Evolutionary conservation across 2,888 invertebrate genomes (phyloP).

Genomic region (Apocheima hispidaria): DNA sequence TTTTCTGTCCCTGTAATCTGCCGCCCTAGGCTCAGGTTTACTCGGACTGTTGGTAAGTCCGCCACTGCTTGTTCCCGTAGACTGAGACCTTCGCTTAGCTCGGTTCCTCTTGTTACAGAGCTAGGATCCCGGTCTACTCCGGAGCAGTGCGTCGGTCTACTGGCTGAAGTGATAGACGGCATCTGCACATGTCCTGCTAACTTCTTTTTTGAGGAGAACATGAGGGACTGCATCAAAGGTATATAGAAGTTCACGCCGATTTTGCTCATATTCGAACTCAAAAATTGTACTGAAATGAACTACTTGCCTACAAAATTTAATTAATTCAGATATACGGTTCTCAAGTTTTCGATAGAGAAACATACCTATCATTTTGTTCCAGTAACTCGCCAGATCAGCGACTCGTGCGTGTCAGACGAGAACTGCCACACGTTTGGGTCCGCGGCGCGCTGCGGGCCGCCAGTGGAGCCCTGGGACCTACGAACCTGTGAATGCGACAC

Average conservation of each 20-base stretch:
- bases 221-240: slow-evolving; percentile 78
- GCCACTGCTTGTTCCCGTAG: too few relatives aligned
- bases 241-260: not conserved
- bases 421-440: slow-evolving; percentile 75
- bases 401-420: slow-evolving; percentile 64
- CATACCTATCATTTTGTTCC: slow-evolving; percentile 20
- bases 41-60: too few relatives aligned
- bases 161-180: slow-evolving; percentile 62
- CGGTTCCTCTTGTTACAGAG: slow-evolving; percentile 54
- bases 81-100: too few relatives aligned
- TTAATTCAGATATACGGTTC: too few relatives aligned
- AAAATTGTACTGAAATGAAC: too few relatives aligned
- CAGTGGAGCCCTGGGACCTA: slow-evolving; percentile 55
- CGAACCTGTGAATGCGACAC: slow-evolving; percentile 66
- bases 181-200: slow-evolving; percentile 72
- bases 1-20: too few relatives aligned
- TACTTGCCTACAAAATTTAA: too few relatives aligned
- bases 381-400: slow-evolving; percentile 66
- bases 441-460: slow-evolving; percentile 58
- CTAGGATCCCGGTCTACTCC: slow-evolving; percentile 66
- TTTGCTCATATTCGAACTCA: too few relatives aligned
- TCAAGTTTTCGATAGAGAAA: too few relatives aligned
- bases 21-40: too few relatives aligned
- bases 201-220: slow-evolving; percentile 71
- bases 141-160: slow-evolving; percentile 64